Conservation (phyloP, 2,888 invertebrate species). For the Erebia palarica region DNA sequence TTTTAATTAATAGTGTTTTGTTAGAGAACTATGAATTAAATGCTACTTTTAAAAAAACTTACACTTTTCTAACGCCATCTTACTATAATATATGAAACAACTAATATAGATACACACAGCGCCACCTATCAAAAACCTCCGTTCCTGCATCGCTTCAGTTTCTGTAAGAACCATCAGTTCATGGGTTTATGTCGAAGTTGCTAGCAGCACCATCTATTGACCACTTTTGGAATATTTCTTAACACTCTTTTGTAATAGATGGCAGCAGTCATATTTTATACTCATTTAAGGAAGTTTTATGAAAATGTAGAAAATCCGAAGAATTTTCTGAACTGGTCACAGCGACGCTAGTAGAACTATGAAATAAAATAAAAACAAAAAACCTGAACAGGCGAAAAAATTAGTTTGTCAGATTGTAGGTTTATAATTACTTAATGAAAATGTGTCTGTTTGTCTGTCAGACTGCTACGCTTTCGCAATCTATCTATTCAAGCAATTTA, state of each 20-base stretch:
- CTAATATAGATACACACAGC: not conserved
- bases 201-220: not conserved
- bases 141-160: not conserved
- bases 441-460: too few species aligned
- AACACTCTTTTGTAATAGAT: not conserved
- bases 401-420: too few species aligned
- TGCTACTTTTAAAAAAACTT: not conserved
- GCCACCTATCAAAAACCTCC: not conserved
- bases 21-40: not conserved
- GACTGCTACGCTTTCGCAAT: too few species aligned
- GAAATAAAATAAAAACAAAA: too few species aligned
- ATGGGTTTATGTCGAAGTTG: not conserved
- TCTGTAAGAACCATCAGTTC: not conserved
- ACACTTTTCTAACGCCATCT: conserved; percentile 6
- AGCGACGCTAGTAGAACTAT: too few species aligned
- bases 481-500: too few species aligned
- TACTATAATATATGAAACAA: not conserved
- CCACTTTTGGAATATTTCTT: not conserved
- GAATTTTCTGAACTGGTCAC: too few species aligned
- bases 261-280: conserved; percentile 1
- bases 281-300: not conserved
- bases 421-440: too few species aligned
- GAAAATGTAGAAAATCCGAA: too few species aligned
- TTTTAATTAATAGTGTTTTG: not conserved
- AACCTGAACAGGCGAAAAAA: too few species aligned